Evolutionary conservation across 2,888 invertebrate species (phyloP), one percentile per base, ranked within the genome.

Genomic region (Silvanus unidentatus): DNA sequence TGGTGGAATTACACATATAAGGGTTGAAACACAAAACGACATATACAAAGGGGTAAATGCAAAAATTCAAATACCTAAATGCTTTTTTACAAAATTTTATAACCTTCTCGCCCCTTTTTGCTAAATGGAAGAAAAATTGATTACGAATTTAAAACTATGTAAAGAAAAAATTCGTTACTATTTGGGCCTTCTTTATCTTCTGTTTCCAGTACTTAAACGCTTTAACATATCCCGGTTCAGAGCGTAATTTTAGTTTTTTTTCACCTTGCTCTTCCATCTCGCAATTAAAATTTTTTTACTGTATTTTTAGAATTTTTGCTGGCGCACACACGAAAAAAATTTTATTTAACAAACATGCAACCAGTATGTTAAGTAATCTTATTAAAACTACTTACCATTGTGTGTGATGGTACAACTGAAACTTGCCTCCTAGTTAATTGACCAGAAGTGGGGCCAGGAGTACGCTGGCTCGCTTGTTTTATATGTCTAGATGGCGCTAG

Each of bases 361-460:
- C 53, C 51, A 51, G 52, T 43, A 50, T 48, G 38, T 39, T 48
- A n/a, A n/a, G n/a, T n/a, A n/a, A n/a, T 38, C 41, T 44, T 44
- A 42, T 47, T 40, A 48, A 47, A 40, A 15, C 45, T 52, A 66
- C 74, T 73, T 62, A 73, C 73, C 73, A 73, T 74, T 67, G 60
- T 68, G 64, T 64, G 54, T 64, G 63, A 60, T 62, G 59, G 50
- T 59, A 58, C 63, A 57, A 59, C 57, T 64, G 65, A 44, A 56
- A 58, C 82, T 80, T 80, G 79, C 80, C 81, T 80, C 81, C 80
- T 79, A 79, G 81, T 78, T 79, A 80, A 77, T 51, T 48, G 80
- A 82, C 81, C 81, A 84, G 82, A 82, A 85, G 82, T 85, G 84
- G 82, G 80, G 80, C 79, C 77, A 75, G 73, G 76, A 75, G 76